Evolutionary conservation across 2,113 vertebrate species (phyloP).

Genomic region (Craseonycteris thonglongyai): DNA sequence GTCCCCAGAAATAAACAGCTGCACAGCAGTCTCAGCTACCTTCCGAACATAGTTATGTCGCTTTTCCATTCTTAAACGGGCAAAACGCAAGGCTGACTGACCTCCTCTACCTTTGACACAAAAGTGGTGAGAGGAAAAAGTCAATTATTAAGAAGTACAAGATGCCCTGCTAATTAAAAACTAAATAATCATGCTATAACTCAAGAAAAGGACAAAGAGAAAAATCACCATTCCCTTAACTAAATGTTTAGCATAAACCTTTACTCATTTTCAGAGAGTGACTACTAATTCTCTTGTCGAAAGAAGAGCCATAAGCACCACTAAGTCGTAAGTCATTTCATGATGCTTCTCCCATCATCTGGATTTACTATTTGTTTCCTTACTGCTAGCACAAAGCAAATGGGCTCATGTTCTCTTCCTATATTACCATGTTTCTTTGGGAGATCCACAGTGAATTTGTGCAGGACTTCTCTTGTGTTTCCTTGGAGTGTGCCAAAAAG

Average conservation of each 20-base stretch:
- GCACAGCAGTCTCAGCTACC: slow-evolving; percentile 97
- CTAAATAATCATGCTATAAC: not conserved
- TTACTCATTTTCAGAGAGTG: not conserved
- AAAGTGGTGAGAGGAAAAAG: not conserved
- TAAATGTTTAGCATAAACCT: not conserved
- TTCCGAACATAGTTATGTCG: slow-evolving; percentile 99
- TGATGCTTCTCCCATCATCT: not conserved
- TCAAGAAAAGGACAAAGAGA: not conserved
- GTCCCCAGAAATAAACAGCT: slow-evolving; percentile 98
- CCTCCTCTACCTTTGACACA: slow-evolving; percentile 92
- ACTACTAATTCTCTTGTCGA: not conserved
- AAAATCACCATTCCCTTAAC: slow-evolving; percentile 10
- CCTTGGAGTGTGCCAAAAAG: slow-evolving; percentile 99
- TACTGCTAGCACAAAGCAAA: not conserved
- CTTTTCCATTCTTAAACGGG: slow-evolving; percentile 98
- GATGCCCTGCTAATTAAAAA: slow-evolving; percentile 12
- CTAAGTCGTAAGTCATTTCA: not conserved
- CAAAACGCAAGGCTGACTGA: slow-evolving; percentile 97
- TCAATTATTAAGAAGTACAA: not conserved
- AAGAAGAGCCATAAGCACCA: not conserved
- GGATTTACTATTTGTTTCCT: not conserved
- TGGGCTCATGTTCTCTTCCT: not conserved
- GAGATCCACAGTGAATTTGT: slow-evolving; percentile 99
- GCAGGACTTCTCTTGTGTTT: slow-evolving; percentile 98
- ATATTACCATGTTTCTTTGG: slow-evolving; percentile 98